Evolutionary conservation across 2,888 invertebrate species (phyloP).

Genomic region (Troides oblongomaculatus): DNA sequence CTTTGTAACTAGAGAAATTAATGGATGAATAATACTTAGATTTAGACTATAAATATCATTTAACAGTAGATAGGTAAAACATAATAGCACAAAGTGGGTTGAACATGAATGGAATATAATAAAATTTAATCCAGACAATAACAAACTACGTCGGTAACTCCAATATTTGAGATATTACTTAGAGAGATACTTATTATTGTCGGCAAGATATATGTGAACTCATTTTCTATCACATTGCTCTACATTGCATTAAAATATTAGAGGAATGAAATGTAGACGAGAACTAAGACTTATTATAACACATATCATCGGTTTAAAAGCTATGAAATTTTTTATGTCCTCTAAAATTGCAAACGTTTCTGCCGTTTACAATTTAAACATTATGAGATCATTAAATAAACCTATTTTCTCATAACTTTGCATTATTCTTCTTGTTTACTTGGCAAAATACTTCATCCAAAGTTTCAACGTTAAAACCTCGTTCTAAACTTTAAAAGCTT

Average conservation of each 20-base stretch:
- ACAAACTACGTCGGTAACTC: constrained; percentile 1
- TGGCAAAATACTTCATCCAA: not conserved
- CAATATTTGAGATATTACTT: not conserved
- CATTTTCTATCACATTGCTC: constrained; percentile 5
- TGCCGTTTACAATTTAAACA: not conserved
- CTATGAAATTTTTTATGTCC: not conserved
- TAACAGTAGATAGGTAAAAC: no score
- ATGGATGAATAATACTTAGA: no score
- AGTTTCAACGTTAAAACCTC: not conserved
- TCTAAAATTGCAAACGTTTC: not conserved
- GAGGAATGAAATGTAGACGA: not conserved
- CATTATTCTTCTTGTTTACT: not conserved
- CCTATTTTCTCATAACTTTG: no score
- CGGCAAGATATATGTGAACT: constrained; percentile 6
- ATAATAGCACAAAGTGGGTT: no score
- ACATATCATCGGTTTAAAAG: not conserved
- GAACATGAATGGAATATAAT: not conserved
- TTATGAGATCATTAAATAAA: not conserved
- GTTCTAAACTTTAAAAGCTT: not conserved
- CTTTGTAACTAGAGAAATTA: no score
- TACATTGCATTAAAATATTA: constrained; percentile 1
- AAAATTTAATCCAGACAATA: constrained; percentile 1
- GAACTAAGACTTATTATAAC: not conserved
- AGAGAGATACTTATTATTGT: constrained; percentile 4
- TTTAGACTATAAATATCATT: no score